Conservation (phyloP, 2,888 invertebrate genomes). For the Meteorus cinctellus region DNA sequence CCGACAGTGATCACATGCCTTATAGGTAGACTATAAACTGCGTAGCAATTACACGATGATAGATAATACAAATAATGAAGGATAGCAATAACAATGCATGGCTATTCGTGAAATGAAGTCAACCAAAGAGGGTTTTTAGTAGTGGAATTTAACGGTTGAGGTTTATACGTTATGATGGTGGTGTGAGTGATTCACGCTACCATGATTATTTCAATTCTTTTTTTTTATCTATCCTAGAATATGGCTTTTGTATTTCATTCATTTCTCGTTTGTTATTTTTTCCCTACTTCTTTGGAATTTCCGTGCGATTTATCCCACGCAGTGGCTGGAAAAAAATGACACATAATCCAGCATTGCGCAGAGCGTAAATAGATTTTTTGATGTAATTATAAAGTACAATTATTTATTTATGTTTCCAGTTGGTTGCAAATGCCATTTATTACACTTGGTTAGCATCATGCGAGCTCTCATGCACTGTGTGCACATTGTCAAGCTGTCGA, state of each 20-base stretch:
- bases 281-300: neutral
- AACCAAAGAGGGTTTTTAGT: neutral
- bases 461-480: neutral
- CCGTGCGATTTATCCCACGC: neutral
- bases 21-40: no score
- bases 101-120: neutral
- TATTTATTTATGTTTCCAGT: neutral
- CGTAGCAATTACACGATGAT: neutral
- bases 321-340: neutral
- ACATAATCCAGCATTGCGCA: neutral
- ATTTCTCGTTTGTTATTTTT: neutral
- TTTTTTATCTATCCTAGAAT: neutral
- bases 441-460: neutral
- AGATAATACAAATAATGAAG: neutral
- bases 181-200: neutral
- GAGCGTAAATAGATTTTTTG: neutral
- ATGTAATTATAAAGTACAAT: no score
- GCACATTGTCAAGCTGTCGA: neutral
- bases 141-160: neutral
- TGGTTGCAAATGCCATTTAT: neutral
- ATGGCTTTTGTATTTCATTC: neutral
- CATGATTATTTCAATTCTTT: neutral
- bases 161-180: neutral
- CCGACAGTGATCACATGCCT: no score
- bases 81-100: neutral